Percentiles rank a stretch among this genome's conserved stretches.
These are phyloP conservation scores for Subacronicta megacephala DNA, from an alignment of 2,888 invertebrate genomes.

Conservation along the genomic window DNA sequence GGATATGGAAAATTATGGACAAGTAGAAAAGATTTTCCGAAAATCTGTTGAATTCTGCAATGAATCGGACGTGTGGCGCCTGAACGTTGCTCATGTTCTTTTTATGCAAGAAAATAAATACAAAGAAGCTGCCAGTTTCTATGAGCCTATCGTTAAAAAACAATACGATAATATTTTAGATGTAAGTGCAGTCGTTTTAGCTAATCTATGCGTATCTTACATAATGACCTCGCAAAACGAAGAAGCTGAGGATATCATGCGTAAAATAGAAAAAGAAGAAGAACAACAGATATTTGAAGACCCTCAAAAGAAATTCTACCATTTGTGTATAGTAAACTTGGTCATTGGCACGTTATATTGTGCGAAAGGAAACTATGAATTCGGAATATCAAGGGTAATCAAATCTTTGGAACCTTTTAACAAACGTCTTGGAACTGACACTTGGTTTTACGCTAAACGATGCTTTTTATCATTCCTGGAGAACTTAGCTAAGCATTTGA, in stretches of 20 bases:
- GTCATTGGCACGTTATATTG: slow-evolving; percentile 99
- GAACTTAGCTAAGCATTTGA: slow-evolving; percentile 96
- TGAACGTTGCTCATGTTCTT: slow-evolving; percentile 99
- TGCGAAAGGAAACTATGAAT: slow-evolving; percentile 99
- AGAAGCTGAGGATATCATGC: slow-evolving; percentile 99
- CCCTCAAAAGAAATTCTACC: slow-evolving; percentile 97
- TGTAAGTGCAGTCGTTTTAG: slow-evolving; percentile 99
- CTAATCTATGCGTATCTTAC: slow-evolving; percentile 99
- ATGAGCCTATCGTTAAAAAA: slow-evolving; percentile 99
- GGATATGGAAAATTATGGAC: slow-evolving; percentile 98
- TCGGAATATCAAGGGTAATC: slow-evolving; percentile 98
- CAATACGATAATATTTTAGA: slow-evolving; percentile 98
- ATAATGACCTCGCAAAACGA: slow-evolving; percentile 99
- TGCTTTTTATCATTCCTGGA: slow-evolving; percentile 98
- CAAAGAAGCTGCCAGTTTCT: slow-evolving; percentile 99
- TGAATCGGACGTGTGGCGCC: slow-evolving; percentile 98
- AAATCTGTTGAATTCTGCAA: slow-evolving; percentile 99
- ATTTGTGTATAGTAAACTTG: slow-evolving; percentile 99
- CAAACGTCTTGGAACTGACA: slow-evolving; percentile 98
- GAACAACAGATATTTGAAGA: slow-evolving; percentile 97
- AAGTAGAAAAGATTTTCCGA: slow-evolving; percentile 98
- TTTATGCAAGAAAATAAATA: slow-evolving; percentile 99
- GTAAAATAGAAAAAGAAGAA: slow-evolving; percentile 99
- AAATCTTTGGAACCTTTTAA: slow-evolving; percentile 98
- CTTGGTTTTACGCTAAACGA: slow-evolving; percentile 99